Evolutionary conservation across 2,888 invertebrate genomes (phyloP), one percentile per base, ranked within the genome.

Genomic region (Eupithecia insigniata): DNA sequence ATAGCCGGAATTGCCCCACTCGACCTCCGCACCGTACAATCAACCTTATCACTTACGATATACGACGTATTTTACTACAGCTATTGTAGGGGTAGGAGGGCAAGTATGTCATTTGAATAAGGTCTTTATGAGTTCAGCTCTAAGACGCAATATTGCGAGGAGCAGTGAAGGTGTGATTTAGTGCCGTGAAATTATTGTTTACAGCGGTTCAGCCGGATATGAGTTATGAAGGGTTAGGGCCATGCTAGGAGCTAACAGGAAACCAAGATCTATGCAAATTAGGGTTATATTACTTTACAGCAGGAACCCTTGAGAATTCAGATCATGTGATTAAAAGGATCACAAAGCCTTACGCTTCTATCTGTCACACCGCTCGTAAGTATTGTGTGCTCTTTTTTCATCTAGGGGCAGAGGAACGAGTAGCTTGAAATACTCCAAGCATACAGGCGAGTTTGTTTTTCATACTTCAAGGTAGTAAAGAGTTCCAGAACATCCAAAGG

Each of bases 111-210:
- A 70, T 70, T 73, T 36, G 67, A 73, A 73, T 73, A 60, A 70
- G 64, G 58, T 34, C 67, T 60, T 70, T 73, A 70, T 62, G 70
- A 16, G 26, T 64, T 46, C 36, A 34, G 55, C 32, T 39, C 22
- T 73, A 70, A 60, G 58, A 58, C 16, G 28, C 46, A 58, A 67
- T 70, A 70, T 65, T 60, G 69, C 55, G 55, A 26, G 55, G 10
- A 28, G 14, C 22, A 26, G 60, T 46, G 43, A 32, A 66, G 61
- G 66, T 51, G 64, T 34, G 65, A 70, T 73, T 70, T 73, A 67
- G 60, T 61, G 68, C 51, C 69, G 43, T 39, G 30, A 66, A 70
- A 66, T 71, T 64, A 71, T 74, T 71, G 74, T 71, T 71, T 62
- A 71, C 30, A 51, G 36, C n/a, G 22, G 32, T 62, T 62, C 10